Percentiles rank a stretch among this genome's conserved stretches.
Evolutionary conservation across 2,113 vertebrate species (phyloP).

Genomic region (Rhinoptilus africanus): DNA sequence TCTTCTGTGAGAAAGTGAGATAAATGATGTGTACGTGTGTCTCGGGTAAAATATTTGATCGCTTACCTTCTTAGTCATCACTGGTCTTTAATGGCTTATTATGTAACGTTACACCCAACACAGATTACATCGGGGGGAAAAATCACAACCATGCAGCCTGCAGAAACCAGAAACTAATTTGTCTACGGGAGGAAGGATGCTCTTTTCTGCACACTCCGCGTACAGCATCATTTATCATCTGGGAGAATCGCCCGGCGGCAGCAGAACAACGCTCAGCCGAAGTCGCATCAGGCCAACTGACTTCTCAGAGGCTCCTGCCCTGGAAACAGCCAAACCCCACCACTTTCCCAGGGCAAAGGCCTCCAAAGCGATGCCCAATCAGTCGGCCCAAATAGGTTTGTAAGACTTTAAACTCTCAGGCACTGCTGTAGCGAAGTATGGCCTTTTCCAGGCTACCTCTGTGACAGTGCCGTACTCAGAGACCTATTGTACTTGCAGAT

Average conservation of each 20-base stretch:
- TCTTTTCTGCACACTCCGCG: conserved; percentile 12
- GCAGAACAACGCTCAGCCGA: not conserved
- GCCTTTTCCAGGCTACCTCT: not conserved
- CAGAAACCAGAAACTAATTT: conserved; percentile 44
- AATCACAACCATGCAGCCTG: conserved; percentile 30
- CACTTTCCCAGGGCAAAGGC: conserved; percentile 2
- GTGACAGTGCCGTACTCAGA: not conserved
- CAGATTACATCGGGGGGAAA: not conserved
- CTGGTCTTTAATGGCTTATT: conserved; percentile 45
- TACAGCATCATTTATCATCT: conserved; percentile 44
- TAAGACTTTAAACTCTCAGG: not conserved
- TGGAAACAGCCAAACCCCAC: not conserved
- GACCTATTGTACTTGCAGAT: not conserved
- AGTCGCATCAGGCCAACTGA: not conserved
- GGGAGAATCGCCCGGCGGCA: not conserved
- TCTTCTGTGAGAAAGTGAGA: conserved; percentile 51
- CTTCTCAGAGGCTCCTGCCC: not conserved
- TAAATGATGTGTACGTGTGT: conserved; percentile 13
- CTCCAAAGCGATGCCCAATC: not conserved
- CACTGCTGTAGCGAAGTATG: not conserved
- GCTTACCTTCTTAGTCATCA: conserved; percentile 52
- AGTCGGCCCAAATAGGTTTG: not conserved
- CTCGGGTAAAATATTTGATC: conserved; percentile 43
- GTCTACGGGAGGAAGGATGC: conserved; percentile 34
- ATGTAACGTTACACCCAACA: conserved; percentile 32